These are phyloP conservation scores for Oryctes rhinoceros DNA, from an alignment of 1,140 invertebrate species.

Conservation along the genomic window DNA sequence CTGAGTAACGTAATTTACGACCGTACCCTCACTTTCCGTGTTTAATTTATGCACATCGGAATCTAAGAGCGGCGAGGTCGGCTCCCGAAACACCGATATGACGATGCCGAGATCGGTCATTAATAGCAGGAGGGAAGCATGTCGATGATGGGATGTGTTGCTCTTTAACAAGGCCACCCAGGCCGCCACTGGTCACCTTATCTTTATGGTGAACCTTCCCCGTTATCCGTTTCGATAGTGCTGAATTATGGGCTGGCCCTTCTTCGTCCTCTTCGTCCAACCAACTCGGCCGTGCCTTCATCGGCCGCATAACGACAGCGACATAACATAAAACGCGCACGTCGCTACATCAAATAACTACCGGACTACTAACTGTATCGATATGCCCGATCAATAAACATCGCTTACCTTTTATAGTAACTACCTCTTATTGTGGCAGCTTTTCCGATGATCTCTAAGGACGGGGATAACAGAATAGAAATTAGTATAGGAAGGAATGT, in stretches of 20 bases:
- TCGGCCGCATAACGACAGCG: neutral
- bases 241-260: conserved; percentile 40
- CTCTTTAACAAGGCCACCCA: conserved; percentile 40
- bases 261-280: conserved; percentile 27
- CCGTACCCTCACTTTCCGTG: conserved; percentile 30
- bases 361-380: conserved; percentile 31
- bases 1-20: conserved; percentile 22
- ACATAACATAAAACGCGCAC: conserved; percentile 21
- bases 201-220: conserved; percentile 40
- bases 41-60: conserved; percentile 31
- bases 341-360: conserved; percentile 32
- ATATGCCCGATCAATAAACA: conserved; percentile 27
- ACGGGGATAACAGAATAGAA: neutral
- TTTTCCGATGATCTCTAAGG: neutral
- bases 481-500: conserved; percentile 24
- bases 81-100: conserved; percentile 33
- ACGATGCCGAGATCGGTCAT: conserved; percentile 35
- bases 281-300: neutral
- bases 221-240: conserved; percentile 38
- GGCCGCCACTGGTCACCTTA: conserved; percentile 29
- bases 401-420: conserved; percentile 33
- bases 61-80: conserved; percentile 1
- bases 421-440: conserved; percentile 26
- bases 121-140: conserved; percentile 36
- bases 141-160: conserved; percentile 32